phyloP scores from a whole-genome alignment of 2,888 invertebrate species.

The Epirrita christyi region DNA sequence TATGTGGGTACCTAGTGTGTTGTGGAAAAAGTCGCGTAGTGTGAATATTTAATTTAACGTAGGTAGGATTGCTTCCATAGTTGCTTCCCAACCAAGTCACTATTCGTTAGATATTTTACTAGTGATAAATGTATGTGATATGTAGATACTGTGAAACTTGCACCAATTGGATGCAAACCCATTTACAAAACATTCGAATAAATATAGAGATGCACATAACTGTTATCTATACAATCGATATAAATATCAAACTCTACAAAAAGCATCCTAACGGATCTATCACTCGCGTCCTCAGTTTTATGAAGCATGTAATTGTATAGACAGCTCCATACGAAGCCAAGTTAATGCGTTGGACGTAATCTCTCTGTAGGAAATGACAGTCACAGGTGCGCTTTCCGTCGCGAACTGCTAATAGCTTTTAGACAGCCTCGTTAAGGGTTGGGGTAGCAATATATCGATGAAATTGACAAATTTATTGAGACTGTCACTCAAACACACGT shows the following conservation, averaged over 20 bases:
- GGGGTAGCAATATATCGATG: constrained; percentile 39
- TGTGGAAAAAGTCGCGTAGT: no score
- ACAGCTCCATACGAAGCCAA: constrained; percentile 40
- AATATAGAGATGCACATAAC: neutral
- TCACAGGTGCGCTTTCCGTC: constrained; percentile 73
- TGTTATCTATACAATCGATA: neutral
- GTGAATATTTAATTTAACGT: no score
- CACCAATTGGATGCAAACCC: no score
- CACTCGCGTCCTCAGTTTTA: constrained; percentile 13
- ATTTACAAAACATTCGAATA: neutral
- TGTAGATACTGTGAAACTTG: no score
- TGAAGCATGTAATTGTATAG: constrained; percentile 51
- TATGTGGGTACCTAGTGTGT: no score
- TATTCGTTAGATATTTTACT: no score
- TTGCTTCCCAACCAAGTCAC: no score
- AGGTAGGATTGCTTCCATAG: no score
- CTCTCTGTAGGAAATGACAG: constrained; percentile 80
- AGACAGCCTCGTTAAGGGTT: constrained; percentile 67
- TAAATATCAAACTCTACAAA: constrained; percentile 3
- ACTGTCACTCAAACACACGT: no score
- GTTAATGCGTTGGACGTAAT: constrained; percentile 71
- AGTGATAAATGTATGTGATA: no score
- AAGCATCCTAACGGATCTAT: neutral
- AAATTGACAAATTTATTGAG: neutral
- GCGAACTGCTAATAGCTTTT: constrained; percentile 83